Base-by-base conservation (phyloP, 2,888 invertebrate genomes). In the Villa cingulata region DNA sequence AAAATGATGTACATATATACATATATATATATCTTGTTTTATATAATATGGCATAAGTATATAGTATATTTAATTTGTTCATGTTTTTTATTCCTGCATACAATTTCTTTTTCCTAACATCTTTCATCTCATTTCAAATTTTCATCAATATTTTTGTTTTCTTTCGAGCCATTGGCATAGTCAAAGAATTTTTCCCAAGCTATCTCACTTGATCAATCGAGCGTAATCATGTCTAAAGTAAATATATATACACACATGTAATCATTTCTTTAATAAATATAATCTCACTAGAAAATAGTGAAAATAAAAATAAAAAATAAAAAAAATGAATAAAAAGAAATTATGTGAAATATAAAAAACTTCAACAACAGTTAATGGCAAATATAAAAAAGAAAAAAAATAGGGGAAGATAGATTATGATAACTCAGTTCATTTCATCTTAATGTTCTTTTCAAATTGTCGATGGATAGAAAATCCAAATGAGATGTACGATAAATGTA, bases 201-300 rank as follows among this genome's bases (percentile, higher is more conserved):
- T 40, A 18, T 23, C 36, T 45, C 45, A 45, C 41, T 45, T 48
- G 48, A 48, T 45, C 48, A 48, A 45, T 48, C 45, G 48, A 48
- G 41, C 42, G 42, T 48, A 36, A 20, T 34, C 34, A 40, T 29
- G 32, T 40, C 29, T n/a, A 19, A 20, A 20, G 27, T 2, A 14
- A 27, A n/a, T n/a, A n/a, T n/a, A n/a, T n/a, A n/a, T n/a, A n/a
- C n/a, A n/a, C n/a, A n/a, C n/a, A n/a, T n/a, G n/a, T n/a, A n/a
- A n/a, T n/a, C n/a, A n/a, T n/a, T n/a, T n/a, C n/a, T n/a, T n/a
- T n/a, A n/a, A n/a, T n/a, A n/a, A n/a, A n/a, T n/a, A n/a, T n/a
- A n/a, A n/a, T n/a, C n/a, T n/a, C n/a, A n/a, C n/a, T n/a, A n/a
- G n/a, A n/a, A n/a, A n/a, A n/a, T n/a, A n/a, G n/a, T n/a, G n/a